These are phyloP conservation scores for Hirtodrosophila alboralis DNA, from an alignment of 2,888 invertebrate genomes.

Conservation along the genomic window DNA sequence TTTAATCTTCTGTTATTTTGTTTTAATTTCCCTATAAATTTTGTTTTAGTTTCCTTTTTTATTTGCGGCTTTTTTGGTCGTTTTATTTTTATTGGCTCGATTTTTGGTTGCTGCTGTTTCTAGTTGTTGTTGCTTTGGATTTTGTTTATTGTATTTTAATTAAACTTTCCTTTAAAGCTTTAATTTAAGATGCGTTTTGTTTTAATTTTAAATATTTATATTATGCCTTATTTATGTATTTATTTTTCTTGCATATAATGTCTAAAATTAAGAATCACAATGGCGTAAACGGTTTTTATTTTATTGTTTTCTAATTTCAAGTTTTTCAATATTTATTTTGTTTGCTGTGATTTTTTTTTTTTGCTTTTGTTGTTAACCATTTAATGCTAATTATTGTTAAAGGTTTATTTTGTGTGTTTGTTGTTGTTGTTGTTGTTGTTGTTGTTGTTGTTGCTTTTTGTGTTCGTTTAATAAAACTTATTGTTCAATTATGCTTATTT, in stretches of 20 bases:
- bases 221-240: conserved; percentile 28
- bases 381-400: conserved; percentile 75
- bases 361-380: conserved; percentile 50
- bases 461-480: conserved; percentile 34
- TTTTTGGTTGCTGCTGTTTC: conserved; percentile 40
- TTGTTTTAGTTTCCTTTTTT: conserved; percentile 17
- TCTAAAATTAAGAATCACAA: conserved; percentile 84
- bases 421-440: too few species aligned
- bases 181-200: conserved; percentile 21
- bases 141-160: conserved; percentile 6
- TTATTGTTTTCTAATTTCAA: conserved; percentile 4
- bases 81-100: conserved; percentile 53
- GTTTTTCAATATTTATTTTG: conserved; percentile 27
- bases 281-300: conserved; percentile 68
- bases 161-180: conserved; percentile 41
- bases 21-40: conserved; percentile 10
- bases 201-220: conserved; percentile 25
- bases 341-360: conserved; percentile 19
- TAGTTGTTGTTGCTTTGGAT: conserved; percentile 7
- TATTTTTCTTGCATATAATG: conserved; percentile 53
- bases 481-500: conserved; percentile 25
- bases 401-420: conserved; percentile 50
- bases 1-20: conserved; percentile 6
- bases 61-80: conserved; percentile 57
- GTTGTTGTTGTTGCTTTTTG: conserved; percentile 28